Evolutionary conservation across 1,140 invertebrate species (phyloP), one percentile per base, ranked within the genome.

Genomic region (Homalodisca vitripennis): DNA sequence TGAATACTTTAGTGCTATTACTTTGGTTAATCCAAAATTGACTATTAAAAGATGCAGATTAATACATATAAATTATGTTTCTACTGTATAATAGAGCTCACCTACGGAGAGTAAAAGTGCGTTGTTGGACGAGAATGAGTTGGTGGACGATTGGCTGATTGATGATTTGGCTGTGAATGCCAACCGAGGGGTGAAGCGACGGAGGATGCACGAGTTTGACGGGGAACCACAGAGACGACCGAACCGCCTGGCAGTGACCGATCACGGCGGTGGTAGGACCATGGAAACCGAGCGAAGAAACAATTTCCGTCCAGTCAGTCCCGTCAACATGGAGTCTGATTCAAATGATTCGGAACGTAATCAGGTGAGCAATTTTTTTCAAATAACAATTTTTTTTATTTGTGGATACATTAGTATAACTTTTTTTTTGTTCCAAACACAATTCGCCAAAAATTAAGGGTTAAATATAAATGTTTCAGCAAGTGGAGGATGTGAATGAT

Each of bases 141-240:
- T 87, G 10, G 84, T 81, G 1, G 87, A 89, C 71, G 82, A 87
- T 78, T 90, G 88, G 88, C 75, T 90, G 3, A 85, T 89, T 62
- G 84, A 89, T 72, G 88, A 90, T 78, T 67, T 89, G 51, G 81
- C 65, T 14, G n/a, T 1, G 3, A 51, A 17, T 29, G 65, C 41
- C n/a, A 26, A 29, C 65, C 68, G 27, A 30, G 24, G 27, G 66
- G 68, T 48, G 66, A 73, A 64, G n/a, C 66, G 20, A 65, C 30
- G 34, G 55, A 69, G 30, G 34, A 24, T n/a, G 41, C 53, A 67
- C 26, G 27, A 67, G 10, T 68, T 71, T 55, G 34, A 68, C n/a
- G 66, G 66, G 10, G 32, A 68, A 26, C 53, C 66, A 2, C 57
- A 46, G 55, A 22, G 55, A 22, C 55, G 55, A 13, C 22, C 55